Evolutionary conservation across 2,113 vertebrate genomes (phyloP).

Genomic region (Podarcis raffonei): DNA sequence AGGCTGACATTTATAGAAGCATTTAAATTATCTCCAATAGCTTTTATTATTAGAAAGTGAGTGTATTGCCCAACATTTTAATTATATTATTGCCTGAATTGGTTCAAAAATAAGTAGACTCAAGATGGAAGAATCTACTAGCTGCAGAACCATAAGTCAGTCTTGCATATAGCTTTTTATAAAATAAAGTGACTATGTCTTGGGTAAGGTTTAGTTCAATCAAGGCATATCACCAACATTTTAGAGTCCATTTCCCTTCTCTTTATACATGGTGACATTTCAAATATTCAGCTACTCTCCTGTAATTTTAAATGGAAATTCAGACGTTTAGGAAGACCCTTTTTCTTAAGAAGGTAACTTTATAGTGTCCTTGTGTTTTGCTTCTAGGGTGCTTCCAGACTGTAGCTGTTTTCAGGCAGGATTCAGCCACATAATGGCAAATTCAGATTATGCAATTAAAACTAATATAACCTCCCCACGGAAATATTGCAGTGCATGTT

Average conservation of each 20-base stretch:
- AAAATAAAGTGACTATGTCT: not conserved
- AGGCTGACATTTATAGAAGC: slow-evolving; percentile 36
- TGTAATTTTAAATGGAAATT: not conserved
- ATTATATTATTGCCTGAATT: slow-evolving; percentile 37
- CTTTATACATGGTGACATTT: not conserved
- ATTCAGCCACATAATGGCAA: not conserved
- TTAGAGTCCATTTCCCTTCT: slow-evolving; percentile 5
- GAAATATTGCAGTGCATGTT: too few species aligned
- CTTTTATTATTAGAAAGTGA: slow-evolving; percentile 41
- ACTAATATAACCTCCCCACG: too few species aligned
- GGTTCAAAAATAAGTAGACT: slow-evolving; percentile 18
- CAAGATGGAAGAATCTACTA: not conserved
- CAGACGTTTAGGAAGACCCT: not conserved
- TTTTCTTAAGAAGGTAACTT: not conserved
- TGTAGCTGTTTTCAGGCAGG: not conserved
- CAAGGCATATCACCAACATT: not conserved
- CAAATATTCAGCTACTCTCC: slow-evolving; percentile 8
- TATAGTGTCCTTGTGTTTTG: not conserved
- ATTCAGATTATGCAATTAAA: too few species aligned
- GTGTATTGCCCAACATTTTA: slow-evolving; percentile 41
- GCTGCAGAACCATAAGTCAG: not conserved
- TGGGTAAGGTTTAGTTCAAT: not conserved
- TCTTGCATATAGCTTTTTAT: not conserved
- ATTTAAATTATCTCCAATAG: slow-evolving; percentile 33
- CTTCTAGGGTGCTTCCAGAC: not conserved